Conservation (phyloP, 2,113 vertebrate species). For the Calidris pygmaea region DNA sequence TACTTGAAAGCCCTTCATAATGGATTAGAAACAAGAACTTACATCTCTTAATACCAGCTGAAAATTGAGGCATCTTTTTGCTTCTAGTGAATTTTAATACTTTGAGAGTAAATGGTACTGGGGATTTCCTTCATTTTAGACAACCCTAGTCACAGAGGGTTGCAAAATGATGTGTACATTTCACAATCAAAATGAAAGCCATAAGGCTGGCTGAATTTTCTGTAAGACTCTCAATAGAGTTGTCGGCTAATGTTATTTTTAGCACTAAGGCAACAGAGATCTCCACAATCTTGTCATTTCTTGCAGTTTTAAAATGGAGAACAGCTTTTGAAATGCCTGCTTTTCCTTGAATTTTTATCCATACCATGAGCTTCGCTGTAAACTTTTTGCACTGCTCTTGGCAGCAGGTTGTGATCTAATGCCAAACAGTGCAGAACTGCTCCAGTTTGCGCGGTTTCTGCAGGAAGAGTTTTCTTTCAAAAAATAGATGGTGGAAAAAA, state of each 20-base stretch:
- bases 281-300: constrained; percentile 30
- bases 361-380: neutral
- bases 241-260: constrained; percentile 53
- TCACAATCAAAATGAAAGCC: constrained; percentile 34
- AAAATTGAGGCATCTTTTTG: constrained; percentile 24
- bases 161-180: neutral
- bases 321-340: constrained; percentile 9
- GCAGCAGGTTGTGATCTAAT: neutral
- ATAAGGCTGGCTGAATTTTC: constrained; percentile 17
- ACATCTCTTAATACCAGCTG: constrained; percentile 51
- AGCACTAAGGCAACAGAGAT: constrained; percentile 1
- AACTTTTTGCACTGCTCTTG: neutral
- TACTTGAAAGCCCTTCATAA: constrained; percentile 60
- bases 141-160: neutral
- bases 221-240: neutral
- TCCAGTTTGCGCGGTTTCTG: neutral
- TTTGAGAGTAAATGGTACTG: constrained; percentile 10
- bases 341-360: neutral
- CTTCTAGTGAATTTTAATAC: constrained; percentile 45
- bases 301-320: constrained; percentile 53
- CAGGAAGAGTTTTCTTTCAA: neutral
- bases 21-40: constrained; percentile 71
- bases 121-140: constrained; percentile 62
- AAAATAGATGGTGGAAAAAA: neutral
- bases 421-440: neutral